Evolutionary conservation across 2,797 vertebrate genomes (phyloP).

Genomic region (Paratrypauchen microcephalus): DNA sequence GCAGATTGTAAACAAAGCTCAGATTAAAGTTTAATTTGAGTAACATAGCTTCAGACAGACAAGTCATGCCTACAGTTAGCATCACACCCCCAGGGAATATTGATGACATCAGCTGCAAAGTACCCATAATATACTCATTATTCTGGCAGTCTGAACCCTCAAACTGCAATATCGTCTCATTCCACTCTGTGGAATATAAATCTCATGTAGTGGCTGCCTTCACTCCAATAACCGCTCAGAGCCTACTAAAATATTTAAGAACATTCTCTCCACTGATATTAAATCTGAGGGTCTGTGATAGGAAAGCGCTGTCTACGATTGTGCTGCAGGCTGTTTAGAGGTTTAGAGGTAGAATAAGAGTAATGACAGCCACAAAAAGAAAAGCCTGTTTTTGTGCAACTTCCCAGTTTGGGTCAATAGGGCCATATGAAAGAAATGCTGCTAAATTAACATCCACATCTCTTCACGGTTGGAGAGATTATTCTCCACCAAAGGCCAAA

Average conservation of each 20-base stretch:
- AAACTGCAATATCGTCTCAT: constrained; percentile 31
- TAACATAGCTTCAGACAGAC: no score
- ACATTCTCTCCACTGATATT: constrained; percentile 6
- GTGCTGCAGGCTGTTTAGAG: neutral
- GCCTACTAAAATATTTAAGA: constrained; percentile 45
- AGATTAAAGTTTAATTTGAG: no score
- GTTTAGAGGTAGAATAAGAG: neutral
- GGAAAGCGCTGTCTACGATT: neutral
- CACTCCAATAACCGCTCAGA: constrained; percentile 23
- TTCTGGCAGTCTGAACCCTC: constrained; percentile 13
- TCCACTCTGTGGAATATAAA: constrained; percentile 33
- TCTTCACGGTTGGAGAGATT: neutral
- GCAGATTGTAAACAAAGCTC: no score
- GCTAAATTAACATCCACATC: neutral
- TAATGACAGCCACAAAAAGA: neutral
- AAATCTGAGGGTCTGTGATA: constrained; percentile 13
- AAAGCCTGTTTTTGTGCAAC: neutral
- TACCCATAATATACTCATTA: constrained; percentile 8
- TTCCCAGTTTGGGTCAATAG: neutral
- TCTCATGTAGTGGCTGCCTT: constrained; percentile 18
- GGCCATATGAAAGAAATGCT: neutral
- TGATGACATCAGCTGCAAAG: no score
- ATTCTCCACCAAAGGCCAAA: no score
- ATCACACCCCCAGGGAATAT: no score
- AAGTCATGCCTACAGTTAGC: no score